Conservation (phyloP, 2,113 vertebrate species). For the Cryptomyrus ogoouensis region DNA sequence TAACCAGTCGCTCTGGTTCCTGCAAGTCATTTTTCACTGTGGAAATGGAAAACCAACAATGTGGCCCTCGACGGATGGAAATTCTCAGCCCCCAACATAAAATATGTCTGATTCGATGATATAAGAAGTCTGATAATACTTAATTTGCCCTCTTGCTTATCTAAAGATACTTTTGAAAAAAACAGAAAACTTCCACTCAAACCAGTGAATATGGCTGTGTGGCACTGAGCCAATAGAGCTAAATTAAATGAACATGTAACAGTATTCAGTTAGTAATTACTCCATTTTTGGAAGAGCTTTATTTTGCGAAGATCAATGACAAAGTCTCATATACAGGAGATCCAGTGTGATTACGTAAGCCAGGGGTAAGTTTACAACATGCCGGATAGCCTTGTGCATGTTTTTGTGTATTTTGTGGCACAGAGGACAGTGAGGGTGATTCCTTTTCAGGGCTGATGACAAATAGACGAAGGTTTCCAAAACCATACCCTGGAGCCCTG, state of each 20-base stretch:
- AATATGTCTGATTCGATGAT: not conserved
- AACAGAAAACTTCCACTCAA: not conserved
- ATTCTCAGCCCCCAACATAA: not conserved
- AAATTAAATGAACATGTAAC: not conserved
- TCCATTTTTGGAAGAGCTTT: not conserved
- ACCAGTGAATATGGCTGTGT: not conserved
- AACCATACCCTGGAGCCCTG: not conserved
- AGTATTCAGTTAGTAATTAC: not conserved
- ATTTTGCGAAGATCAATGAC: not conserved
- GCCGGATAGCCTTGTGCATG: not conserved
- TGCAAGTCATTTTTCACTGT: not conserved
- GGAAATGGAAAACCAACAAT: not conserved
- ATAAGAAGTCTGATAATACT: not conserved
- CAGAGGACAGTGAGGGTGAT: constrained; percentile 16
- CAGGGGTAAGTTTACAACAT: not conserved
- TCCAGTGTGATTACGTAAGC: not conserved
- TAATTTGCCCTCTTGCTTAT: not conserved
- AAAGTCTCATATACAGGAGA: not conserved
- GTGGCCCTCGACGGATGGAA: not conserved
- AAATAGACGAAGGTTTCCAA: constrained; percentile 7
- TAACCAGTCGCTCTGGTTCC: not conserved
- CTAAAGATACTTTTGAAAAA: not conserved
- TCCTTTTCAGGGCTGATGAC: constrained; percentile 11
- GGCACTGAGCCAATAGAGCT: too few relatives aligned
- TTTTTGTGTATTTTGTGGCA: constrained; percentile 18